Evolutionary conservation across 2,797 vertebrate genomes (phyloP).

Genomic region (Crypturellus tataupa): DNA sequence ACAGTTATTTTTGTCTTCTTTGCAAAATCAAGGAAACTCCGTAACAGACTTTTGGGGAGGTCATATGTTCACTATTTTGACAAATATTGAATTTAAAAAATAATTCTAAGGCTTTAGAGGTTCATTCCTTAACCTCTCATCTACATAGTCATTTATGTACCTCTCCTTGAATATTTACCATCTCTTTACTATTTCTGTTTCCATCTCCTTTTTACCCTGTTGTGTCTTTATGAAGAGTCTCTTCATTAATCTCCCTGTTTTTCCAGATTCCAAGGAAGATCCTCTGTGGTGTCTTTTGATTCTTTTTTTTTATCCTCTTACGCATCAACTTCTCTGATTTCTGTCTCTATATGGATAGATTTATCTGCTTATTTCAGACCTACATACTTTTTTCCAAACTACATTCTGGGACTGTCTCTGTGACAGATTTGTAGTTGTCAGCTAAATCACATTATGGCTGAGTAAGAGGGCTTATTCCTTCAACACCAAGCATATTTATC

Average conservation of each 20-base stretch:
- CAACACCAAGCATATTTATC: not conserved
- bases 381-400: not conserved
- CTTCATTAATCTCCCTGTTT: not conserved
- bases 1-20: not conserved
- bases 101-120: not conserved
- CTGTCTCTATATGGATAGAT: not conserved
- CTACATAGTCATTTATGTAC: not conserved
- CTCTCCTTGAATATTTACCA: not conserved
- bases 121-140: not conserved
- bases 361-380: not conserved
- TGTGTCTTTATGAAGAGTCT: not conserved
- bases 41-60: not conserved
- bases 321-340: not conserved
- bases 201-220: not conserved
- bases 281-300: not conserved
- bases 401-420: not conserved
- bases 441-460: not conserved
- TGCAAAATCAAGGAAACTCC: not conserved
- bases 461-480: not conserved
- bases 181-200: not conserved
- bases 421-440: not conserved
- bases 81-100: not conserved
- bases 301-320: not conserved
- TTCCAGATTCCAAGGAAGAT: rapidly evolving
- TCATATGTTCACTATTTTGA: not conserved